A percentile compares a stretch with the other conserved stretches of the same genome.
Conservation (phyloP, 2,113 vertebrate species). For the Scophthalmus maximus region DNA sequence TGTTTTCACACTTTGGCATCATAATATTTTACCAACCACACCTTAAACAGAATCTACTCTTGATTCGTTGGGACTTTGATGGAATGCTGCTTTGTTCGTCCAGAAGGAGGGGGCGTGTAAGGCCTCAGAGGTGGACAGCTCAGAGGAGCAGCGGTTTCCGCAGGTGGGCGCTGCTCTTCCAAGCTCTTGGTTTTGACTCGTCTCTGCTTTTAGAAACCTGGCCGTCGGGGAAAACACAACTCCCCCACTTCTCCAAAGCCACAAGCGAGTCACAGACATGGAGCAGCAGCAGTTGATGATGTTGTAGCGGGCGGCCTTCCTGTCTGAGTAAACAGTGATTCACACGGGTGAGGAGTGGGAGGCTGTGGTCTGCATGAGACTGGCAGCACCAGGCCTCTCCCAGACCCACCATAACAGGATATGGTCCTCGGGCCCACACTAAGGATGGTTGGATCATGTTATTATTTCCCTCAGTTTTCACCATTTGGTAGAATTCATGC, state of each 20-base stretch:
- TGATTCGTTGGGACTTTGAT: slow-evolving; percentile 18
- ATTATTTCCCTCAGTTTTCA: slow-evolving; percentile 63
- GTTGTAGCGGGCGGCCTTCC: slow-evolving; percentile 69
- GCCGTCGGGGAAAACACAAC: slow-evolving; percentile 67
- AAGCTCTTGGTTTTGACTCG: slow-evolving; percentile 65
- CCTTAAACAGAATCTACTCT: background rate
- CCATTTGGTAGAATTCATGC: slow-evolving; percentile 58
- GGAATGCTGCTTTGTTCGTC: slow-evolving; percentile 36
- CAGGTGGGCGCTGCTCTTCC: slow-evolving; percentile 75
- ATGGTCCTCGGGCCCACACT: slow-evolving; percentile 65
- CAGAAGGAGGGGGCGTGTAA: slow-evolving; percentile 51
- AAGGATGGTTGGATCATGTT: slow-evolving; percentile 58
- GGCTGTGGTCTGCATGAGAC: slow-evolving; percentile 71
- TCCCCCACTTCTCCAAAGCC: slow-evolving; percentile 60
- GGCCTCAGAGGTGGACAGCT: slow-evolving; percentile 85
- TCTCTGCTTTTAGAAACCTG: slow-evolving; percentile 78
- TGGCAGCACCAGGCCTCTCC: slow-evolving; percentile 63
- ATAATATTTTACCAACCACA: background rate
- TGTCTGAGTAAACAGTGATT: slow-evolving; percentile 82
- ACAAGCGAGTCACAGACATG: slow-evolving; percentile 74
- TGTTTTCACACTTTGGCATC: background rate
- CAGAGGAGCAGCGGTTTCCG: slow-evolving; percentile 82
- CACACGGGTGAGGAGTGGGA: slow-evolving; percentile 74
- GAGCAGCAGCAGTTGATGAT: slow-evolving; percentile 72
- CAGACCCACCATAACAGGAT: slow-evolving; percentile 80